Evolutionary conservation across 1,140 invertebrate genomes (phyloP).

Genomic region (Drosophila kepulauana): DNA sequence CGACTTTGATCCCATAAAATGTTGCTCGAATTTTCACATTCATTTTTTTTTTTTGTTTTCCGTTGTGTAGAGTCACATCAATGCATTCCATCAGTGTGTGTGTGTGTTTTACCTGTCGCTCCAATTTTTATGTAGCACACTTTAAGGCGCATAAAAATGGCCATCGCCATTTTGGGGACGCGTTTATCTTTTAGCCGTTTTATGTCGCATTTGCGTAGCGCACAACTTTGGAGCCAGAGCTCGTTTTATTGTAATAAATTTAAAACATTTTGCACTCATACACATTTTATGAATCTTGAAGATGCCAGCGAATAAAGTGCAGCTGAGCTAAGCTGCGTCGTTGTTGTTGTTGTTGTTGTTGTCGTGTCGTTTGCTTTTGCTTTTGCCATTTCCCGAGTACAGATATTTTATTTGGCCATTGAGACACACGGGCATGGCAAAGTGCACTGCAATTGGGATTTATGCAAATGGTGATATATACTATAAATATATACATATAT

Average conservation of each 20-base stretch:
- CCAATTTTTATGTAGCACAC: slow-evolving; percentile 73
- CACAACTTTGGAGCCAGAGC: slow-evolving; percentile 41
- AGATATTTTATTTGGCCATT: slow-evolving; percentile 83
- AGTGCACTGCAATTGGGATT: slow-evolving; percentile 82
- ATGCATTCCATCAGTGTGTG: slow-evolving; percentile 55
- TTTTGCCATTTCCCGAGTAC: slow-evolving; percentile 17
- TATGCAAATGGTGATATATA: slow-evolving; percentile 75
- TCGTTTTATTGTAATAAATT: slow-evolving; percentile 83
- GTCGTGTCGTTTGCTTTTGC: not conserved
- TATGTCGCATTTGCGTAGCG: slow-evolving; percentile 78
- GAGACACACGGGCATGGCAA: slow-evolving; percentile 70
- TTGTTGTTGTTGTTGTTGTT: not conserved
- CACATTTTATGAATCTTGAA: slow-evolving; percentile 80
- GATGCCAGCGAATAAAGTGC: slow-evolving; percentile 68
- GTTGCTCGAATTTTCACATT: slow-evolving; percentile 28
- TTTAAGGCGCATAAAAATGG: slow-evolving; percentile 80
- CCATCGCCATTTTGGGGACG: slow-evolving; percentile 62
- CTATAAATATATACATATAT: slow-evolving; percentile 38
- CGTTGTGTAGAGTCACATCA: slow-evolving; percentile 63
- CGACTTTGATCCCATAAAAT: slow-evolving; percentile 64
- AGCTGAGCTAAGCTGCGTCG: slow-evolving; percentile 63
- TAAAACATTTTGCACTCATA: slow-evolving; percentile 83
- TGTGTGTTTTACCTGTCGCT: slow-evolving; percentile 32
- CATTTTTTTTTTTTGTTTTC: slow-evolving; percentile 1
- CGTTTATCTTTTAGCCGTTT: slow-evolving; percentile 77